These are phyloP conservation scores for Probaryconus sp. DNA, from an alignment of 1,140 invertebrate genomes.

Conservation along the genomic window DNA sequence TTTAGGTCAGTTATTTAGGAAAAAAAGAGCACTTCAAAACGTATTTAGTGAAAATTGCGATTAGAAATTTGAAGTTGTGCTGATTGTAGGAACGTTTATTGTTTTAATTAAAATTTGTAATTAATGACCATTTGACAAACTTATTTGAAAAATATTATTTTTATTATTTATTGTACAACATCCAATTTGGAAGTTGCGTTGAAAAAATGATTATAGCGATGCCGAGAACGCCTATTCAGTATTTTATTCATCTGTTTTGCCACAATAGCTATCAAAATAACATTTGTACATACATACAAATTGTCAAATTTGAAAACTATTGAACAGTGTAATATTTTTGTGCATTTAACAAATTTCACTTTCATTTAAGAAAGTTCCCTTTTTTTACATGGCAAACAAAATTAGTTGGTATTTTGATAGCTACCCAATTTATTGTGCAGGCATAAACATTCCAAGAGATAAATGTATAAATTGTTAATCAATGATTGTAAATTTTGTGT, in stretches of 20 bases:
- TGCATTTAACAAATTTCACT: too few relatives aligned
- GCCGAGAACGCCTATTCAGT: slow-evolving; percentile 33
- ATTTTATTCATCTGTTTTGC: slow-evolving; percentile 10
- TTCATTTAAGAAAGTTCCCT: too few relatives aligned
- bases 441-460: slow-evolving; percentile 47
- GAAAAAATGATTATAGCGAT: slow-evolving; percentile 24
- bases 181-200: slow-evolving; percentile 11
- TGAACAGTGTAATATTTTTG: too few relatives aligned
- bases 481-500: slow-evolving; percentile 43
- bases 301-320: too few relatives aligned
- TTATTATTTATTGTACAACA: slow-evolving; percentile 20
- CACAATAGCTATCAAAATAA: background rate
- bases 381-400: too few relatives aligned
- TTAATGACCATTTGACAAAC: too few relatives aligned
- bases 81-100: background rate
- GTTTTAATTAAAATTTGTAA: background rate
- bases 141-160: too few relatives aligned
- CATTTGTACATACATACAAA: background rate
- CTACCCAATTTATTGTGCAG: slow-evolving; percentile 3
- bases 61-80: background rate
- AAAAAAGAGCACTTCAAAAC: background rate
- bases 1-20: slow-evolving; percentile 14
- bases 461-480: slow-evolving; percentile 48
- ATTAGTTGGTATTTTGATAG: slow-evolving; percentile 23
- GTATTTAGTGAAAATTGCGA: background rate